phyloP scores from a whole-genome alignment of 2,113 vertebrate species.

The Sinosuthora webbiana region DNA sequence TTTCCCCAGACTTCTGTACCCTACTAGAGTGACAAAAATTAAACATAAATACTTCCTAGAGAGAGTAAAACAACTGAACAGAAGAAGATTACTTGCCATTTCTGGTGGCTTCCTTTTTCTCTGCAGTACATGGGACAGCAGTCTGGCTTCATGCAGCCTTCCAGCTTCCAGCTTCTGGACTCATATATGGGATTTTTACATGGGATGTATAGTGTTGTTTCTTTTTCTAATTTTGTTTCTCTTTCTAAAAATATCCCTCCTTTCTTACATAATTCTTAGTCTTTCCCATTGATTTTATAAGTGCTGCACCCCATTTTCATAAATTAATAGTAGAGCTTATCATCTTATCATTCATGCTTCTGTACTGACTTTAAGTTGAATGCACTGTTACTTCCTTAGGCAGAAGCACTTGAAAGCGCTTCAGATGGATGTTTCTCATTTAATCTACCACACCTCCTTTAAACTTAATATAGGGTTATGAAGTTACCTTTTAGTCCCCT shows the following conservation, averaged over 20 bases:
- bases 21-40: neutral
- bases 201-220: neutral
- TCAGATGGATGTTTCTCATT: neutral
- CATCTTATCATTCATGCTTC: neutral
- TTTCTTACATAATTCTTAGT: neutral
- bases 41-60: neutral
- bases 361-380: neutral
- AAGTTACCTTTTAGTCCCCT: neutral
- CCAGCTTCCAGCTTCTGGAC: neutral
- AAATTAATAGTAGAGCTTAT: neutral
- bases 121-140: neutral
- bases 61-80: neutral
- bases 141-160: neutral
- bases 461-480: neutral
- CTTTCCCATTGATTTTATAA: neutral
- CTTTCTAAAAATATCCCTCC: neutral
- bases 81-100: neutral
- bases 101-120: neutral
- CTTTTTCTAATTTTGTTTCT: neutral
- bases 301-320: neutral
- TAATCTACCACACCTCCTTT: neutral
- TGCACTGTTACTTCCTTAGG: neutral
- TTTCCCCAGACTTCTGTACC: neutral
- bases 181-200: neutral
- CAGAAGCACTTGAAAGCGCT: neutral